Conservation (phyloP, 1,140 invertebrate genomes). For the Drosophila mojavensis region DNA sequence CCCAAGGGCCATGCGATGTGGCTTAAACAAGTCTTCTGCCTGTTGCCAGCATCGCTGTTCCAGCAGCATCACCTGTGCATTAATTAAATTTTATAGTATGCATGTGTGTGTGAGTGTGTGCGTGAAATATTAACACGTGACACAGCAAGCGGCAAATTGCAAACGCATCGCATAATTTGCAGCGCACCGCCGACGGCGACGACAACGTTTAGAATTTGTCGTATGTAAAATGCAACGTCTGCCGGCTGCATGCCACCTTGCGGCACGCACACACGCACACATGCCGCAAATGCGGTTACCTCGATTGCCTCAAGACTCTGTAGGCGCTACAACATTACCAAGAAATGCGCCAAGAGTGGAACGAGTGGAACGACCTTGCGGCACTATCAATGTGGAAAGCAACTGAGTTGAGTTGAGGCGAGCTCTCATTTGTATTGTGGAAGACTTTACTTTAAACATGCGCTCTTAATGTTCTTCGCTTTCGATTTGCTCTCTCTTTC, state of each 20-base stretch:
- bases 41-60: constrained; percentile 8
- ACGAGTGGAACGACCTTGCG: neutral
- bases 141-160: constrained; percentile 63
- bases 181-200: constrained; percentile 40
- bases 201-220: constrained; percentile 63
- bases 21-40: constrained; percentile 38
- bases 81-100: constrained; percentile 75
- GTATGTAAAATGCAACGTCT: constrained; percentile 40
- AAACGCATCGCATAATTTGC: constrained; percentile 72
- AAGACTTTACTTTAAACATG: too few species aligned
- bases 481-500: too few species aligned
- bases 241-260: constrained; percentile 5
- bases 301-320: neutral
- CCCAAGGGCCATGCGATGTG: constrained; percentile 28
- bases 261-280: neutral
- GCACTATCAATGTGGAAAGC: neutral
- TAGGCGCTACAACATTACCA: neutral
- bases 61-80: constrained; percentile 48
- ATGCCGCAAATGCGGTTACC: neutral
- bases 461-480: too few species aligned
- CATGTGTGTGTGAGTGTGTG: constrained; percentile 8
- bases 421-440: too few species aligned
- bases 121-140: constrained; percentile 69
- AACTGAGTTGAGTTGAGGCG: too few species aligned
- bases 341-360: neutral